Conservation (phyloP, 2,888 invertebrate genomes). For the Chalcosyrphus nemorum region DNA sequence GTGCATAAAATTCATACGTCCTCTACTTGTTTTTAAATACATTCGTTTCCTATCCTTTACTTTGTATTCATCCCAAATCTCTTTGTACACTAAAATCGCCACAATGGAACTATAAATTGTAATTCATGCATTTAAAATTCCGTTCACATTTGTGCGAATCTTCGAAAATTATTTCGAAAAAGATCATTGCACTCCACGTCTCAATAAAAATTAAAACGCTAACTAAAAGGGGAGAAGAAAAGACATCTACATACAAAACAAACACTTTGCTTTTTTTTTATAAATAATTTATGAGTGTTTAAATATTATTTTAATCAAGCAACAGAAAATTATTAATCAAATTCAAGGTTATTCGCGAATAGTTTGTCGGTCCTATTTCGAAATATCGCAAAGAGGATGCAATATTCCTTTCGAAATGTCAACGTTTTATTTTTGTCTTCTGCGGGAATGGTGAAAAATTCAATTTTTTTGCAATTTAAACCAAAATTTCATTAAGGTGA, state of each 20-base stretch:
- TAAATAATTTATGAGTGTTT: slow-evolving; percentile 63
- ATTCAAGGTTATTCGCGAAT: slow-evolving; percentile 34
- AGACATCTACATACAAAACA: slow-evolving; percentile 4
- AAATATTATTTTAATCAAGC: slow-evolving; percentile 55
- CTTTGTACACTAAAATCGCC: neutral
- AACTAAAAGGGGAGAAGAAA: neutral
- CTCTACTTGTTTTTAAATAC: neutral
- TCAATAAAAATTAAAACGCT: slow-evolving; percentile 20
- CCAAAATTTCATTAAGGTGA: neutral
- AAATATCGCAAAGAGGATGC: slow-evolving; percentile 27
- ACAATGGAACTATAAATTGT: slow-evolving; percentile 24
- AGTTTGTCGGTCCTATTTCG: slow-evolving; percentile 27
- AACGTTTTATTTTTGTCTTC: neutral
- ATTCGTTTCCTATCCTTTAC: neutral
- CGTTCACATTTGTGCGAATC: slow-evolving; percentile 18
- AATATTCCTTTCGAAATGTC: slow-evolving; percentile 38
- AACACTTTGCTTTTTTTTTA: too few relatives aligned
- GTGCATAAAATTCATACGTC: too few relatives aligned
- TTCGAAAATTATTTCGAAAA: slow-evolving; percentile 46
- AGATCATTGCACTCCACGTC: slow-evolving; percentile 67
- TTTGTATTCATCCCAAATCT: neutral
- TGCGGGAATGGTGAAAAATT: neutral
- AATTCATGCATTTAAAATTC: slow-evolving; percentile 54
- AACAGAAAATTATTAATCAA: slow-evolving; percentile 1
- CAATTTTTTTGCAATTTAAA: slow-evolving; percentile 1